Evolutionary conservation across 2,113 vertebrate genomes (phyloP).

Genomic region (Sciurus niger): DNA sequence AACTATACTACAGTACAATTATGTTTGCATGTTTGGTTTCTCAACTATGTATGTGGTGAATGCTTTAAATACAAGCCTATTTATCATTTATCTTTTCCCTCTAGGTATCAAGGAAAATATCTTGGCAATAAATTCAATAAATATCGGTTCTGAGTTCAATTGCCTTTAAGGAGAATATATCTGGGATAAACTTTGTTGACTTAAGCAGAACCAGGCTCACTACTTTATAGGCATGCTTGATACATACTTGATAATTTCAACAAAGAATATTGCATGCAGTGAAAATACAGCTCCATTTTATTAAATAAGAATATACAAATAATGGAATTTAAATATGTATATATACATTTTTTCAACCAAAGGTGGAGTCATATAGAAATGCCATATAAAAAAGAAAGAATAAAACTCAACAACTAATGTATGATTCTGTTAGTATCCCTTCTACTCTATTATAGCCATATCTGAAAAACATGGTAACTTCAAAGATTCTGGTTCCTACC

Average conservation of each 20-base stretch:
- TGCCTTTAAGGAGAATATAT: neutral
- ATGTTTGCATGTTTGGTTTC: neutral
- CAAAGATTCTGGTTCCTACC: neutral
- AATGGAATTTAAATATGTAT: neutral
- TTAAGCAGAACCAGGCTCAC: neutral
- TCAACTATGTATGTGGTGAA: neutral
- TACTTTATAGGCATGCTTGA: neutral
- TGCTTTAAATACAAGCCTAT: neutral
- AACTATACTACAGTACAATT: neutral
- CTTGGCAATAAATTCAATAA: slow-evolving; percentile 33
- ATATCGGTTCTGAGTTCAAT: neutral
- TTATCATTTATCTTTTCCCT: neutral
- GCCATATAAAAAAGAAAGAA: too few relatives aligned
- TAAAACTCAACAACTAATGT: neutral
- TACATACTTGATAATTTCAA: neutral
- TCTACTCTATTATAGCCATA: neutral
- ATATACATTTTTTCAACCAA: neutral
- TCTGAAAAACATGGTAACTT: neutral
- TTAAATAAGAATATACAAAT: neutral
- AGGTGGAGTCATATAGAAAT: neutral
- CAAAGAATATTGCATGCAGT: neutral
- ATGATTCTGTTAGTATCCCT: neutral
- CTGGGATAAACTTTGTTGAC: neutral
- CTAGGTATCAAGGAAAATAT: neutral
- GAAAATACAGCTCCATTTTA: neutral